A percentile compares a stretch with the other conserved stretches of the same genome.
Evolutionary conservation across 2,113 vertebrate genomes (phyloP).

Genomic region (Limanda limanda): DNA sequence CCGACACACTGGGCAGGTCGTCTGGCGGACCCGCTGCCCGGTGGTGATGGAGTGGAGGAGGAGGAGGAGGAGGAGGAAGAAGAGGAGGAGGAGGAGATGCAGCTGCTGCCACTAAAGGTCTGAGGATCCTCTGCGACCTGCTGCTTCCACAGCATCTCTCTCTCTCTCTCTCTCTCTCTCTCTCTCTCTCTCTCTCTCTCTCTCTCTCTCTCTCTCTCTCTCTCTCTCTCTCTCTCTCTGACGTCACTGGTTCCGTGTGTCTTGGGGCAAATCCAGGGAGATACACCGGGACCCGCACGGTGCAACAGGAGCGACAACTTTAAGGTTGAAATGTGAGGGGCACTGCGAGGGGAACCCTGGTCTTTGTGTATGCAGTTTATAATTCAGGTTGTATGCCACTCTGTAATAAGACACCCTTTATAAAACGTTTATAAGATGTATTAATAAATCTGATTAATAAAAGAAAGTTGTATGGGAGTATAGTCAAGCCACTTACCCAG

Average conservation of each 20-base stretch:
- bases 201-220: conserved; percentile 29
- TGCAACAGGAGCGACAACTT: too few relatives aligned
- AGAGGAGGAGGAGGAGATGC: conserved; percentile 9
- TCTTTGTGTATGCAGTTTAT: too few relatives aligned
- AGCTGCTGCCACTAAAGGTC: conserved; percentile 17
- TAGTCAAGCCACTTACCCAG: too few relatives aligned
- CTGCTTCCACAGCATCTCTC: conserved; percentile 19
- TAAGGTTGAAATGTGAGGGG: too few relatives aligned
- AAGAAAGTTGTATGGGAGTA: too few relatives aligned
- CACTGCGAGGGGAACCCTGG: too few relatives aligned
- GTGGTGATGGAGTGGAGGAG: not conserved
- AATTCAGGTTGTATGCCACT: too few relatives aligned
- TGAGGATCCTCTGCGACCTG: conserved; percentile 28
- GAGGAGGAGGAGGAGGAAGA: conserved; percentile 1
- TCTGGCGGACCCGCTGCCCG: not conserved
- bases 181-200: conserved; percentile 33
- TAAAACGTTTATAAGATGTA: too few relatives aligned
- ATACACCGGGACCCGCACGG: too few relatives aligned
- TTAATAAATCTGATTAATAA: too few relatives aligned
- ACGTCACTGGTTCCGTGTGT: conserved; percentile 38
- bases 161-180: conserved; percentile 8
- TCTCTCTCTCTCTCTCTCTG: conserved; percentile 34
- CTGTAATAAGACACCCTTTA: too few relatives aligned
- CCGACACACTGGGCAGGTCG: not conserved
- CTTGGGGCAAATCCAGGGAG: not conserved